A percentile compares a stretch with the other conserved stretches of the same genome.
These are phyloP conservation scores for Pocillopora meandrina DNA, from an alignment of 92 coral and sea anemone genomes.

Conservation along the genomic window DNA sequence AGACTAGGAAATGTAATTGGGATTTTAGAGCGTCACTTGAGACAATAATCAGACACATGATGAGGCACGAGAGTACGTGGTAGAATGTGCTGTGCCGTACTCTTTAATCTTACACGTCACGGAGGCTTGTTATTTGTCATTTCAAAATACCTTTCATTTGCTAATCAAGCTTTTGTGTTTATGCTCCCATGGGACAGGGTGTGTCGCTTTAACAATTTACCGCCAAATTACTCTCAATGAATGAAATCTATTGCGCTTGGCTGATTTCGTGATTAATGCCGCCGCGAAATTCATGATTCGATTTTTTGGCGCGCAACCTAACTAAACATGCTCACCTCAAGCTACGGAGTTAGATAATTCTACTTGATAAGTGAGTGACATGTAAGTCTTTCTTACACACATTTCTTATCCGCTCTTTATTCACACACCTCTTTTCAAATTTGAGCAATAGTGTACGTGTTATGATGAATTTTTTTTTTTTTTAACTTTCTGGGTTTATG, in stretches of 20 bases:
- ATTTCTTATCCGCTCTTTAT: neutral
- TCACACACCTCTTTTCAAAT: too few relatives aligned
- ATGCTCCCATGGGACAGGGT: slow-evolving; percentile 90
- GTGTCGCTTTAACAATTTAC: slow-evolving; percentile 77
- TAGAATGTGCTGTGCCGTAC: slow-evolving; percentile 34
- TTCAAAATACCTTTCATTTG: slow-evolving; percentile 64
- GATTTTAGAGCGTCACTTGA: slow-evolving; percentile 27
- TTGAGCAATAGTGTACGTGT: too few relatives aligned
- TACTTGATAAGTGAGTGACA: neutral
- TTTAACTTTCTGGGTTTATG: neutral
- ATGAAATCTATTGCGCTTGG: slow-evolving; percentile 55
- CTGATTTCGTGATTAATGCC: slow-evolving; percentile 46
- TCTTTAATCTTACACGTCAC: slow-evolving; percentile 45
- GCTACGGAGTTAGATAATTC: neutral
- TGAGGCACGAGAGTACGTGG: slow-evolving; percentile 30
- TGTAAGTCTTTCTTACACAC: neutral
- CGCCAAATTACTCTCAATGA: slow-evolving; percentile 79
- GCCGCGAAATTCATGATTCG: slow-evolving; percentile 15
- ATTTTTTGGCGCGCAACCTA: slow-evolving; percentile 45
- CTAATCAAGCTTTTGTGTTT: slow-evolving; percentile 76
- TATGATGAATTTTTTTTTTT: too few relatives aligned
- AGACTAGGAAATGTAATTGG: slow-evolving; percentile 43
- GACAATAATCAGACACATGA: slow-evolving; percentile 5
- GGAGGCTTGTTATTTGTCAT: slow-evolving; percentile 63
- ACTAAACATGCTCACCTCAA: neutral